phyloP scores from a whole-genome alignment of 2,113 vertebrate species.

The Leucopsar rothschildi region DNA sequence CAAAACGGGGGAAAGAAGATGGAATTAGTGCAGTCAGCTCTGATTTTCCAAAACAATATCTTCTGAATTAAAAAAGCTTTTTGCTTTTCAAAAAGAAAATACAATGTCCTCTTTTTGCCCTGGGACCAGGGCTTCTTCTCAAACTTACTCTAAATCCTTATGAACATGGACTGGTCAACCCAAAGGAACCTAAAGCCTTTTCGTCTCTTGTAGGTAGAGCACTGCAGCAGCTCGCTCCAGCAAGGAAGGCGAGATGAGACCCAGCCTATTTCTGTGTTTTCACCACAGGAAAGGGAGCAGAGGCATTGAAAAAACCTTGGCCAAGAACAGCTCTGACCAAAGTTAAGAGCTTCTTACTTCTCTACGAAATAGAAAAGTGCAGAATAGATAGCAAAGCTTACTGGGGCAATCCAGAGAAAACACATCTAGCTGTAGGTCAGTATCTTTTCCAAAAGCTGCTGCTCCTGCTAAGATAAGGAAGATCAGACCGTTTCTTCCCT shows the following conservation, averaged over 20 bases:
- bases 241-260: neutral
- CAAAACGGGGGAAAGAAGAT: slow-evolving; percentile 3
- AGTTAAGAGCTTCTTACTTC: neutral
- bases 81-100: neutral
- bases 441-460: neutral
- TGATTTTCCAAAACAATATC: slow-evolving; percentile 38
- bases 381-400: neutral
- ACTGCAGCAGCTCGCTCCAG: neutral
- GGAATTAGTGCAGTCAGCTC: slow-evolving; percentile 43
- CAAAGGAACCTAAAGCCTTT: neutral
- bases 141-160: neutral
- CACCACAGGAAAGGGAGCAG: neutral
- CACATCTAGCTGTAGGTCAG: accelerated
- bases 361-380: neutral
- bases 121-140: neutral
- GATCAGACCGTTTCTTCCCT: neutral
- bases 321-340: neutral
- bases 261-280: neutral
- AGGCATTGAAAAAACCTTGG: neutral
- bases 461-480: neutral
- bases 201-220: neutral
- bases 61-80: slow-evolving; percentile 22
- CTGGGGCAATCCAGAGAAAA: neutral
- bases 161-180: neutral
- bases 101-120: neutral